Evolutionary conservation across 37 sponge, comb jelly and placozoan genomes (phyloP), one percentile per base, ranked within the genome.

Genomic region (Beroe forskalii): DNA sequence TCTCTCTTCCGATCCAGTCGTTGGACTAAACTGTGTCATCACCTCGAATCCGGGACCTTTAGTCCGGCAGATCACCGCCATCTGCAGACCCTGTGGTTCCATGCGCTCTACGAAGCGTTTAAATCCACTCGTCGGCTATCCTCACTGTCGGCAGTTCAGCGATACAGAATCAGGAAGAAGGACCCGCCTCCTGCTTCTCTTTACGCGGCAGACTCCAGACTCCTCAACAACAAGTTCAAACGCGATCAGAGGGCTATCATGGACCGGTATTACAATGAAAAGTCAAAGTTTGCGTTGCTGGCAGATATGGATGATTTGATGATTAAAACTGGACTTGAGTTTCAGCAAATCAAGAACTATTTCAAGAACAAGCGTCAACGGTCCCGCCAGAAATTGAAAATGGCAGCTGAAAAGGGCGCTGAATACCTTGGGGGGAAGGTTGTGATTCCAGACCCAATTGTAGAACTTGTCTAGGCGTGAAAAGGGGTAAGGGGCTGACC

Each of bases 311-410:
- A 63, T 24, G 25, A 4, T 20, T 28, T 63, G 23, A 63, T 63
- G 66, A 30, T 30, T 19, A 63, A 30, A 30, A 63, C 66, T 19
- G 66, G 66, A 24, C 66, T 63, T 3, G 25, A 63, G 25, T 28
- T 63, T 24, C 20, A 63, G 28, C 66, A 63, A 30, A 63, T 63
- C 25, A 63, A 63, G 25, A 63, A 24, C 9, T 63, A 63, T 30
- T 63, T 63, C n/a, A 63, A 63, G 25, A 63, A 63, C 66, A 63
- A 63, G 66, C n/a, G n/a, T n/a, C n/a, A n/a, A n/a, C n/a, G n/a
- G n/a, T n/a, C n/a, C n/a, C n/a, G n/a, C n/a, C n/a, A n/a, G n/a
- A n/a, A n/a, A n/a, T n/a, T n/a, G n/a, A n/a, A n/a, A n/a, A n/a
- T n/a, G n/a, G n/a, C n/a, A n/a, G n/a, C n/a, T n/a, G n/a, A n/a